Base-by-base conservation (phyloP, 2,888 invertebrate species). In the Psylliodes chrysocephalus region DNA sequence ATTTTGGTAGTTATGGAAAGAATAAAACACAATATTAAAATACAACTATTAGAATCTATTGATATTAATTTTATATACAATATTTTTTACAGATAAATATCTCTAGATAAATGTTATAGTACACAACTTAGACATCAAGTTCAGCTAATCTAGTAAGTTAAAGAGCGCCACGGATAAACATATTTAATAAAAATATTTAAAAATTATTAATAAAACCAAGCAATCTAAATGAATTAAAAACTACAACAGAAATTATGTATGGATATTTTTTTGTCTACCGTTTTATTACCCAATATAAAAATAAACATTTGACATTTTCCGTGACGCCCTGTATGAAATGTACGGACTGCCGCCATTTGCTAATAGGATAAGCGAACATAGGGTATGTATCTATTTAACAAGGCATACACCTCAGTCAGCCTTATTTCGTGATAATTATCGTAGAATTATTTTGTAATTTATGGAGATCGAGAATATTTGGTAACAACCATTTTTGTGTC, bases 61-160 rank as follows among this genome's bases (percentile, higher is more conserved):
- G 70, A 72, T 75, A 73, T 73, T 76, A 73, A 75, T 76, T 73
- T 74, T 77, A 78, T 77, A 75, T 78, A 78, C 78, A 78, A 66
- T 69, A 67, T 72, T 77, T 74, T 75, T 67, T 76, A 77, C 76
- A 78, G 77, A 77, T 75, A 78, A 77, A 76, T 77, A 77, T 74
- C 68, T 76, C 72, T 75, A 75, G 73, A 73, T 77, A 77, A 77
- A 75, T 75, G 76, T 76, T 75, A 77, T 75, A 75, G 64, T 75
- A 77, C 76, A 76, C 73, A 77, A 76, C 77, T 77, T 76, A 75
- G 73, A 77, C 77, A 77, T 77, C 75, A 67, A 75, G 71, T 73
- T 71, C 68, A 65, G 55, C 65, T 67, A 69, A 44, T 62, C 63
- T 68, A 66, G 35, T 63, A 59, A 60, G 57, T 59, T 61, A 35